A percentile compares a stretch with the other conserved stretches of the same genome.
Evolutionary conservation across 2,113 vertebrate species (phyloP).

Genomic region (Dunckerocampus dactyliophorus): DNA sequence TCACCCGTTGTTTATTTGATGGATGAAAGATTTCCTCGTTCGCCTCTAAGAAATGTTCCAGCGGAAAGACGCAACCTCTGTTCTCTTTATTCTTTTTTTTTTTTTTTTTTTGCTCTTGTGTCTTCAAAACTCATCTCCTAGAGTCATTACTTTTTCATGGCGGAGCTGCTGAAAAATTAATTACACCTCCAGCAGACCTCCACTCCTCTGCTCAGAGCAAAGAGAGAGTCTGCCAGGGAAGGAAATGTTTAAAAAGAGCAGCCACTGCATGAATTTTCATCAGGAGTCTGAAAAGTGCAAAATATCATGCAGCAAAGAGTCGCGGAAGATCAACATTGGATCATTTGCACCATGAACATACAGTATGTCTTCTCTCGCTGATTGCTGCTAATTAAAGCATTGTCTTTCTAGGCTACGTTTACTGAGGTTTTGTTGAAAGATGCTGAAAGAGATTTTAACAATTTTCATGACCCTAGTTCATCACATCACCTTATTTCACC

Average conservation of each 20-base stretch:
- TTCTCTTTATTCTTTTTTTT: constrained; percentile 44
- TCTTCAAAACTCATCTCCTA: constrained; percentile 61
- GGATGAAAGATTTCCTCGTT: constrained; percentile 56
- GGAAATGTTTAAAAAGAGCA: constrained; percentile 43
- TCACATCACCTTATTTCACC: background rate
- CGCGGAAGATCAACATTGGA: constrained; percentile 51
- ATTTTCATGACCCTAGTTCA: background rate
- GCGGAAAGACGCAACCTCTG: constrained; percentile 52
- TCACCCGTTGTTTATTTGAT: constrained; percentile 64
- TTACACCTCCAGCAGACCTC: constrained; percentile 71
- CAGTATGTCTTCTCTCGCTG: constrained; percentile 36
- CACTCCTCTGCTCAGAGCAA: constrained; percentile 51
- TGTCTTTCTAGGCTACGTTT: constrained; percentile 52
- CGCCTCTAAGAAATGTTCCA: constrained; percentile 48
- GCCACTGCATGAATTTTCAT: constrained; percentile 57
- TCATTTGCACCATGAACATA: constrained; percentile 40
- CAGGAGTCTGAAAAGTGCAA: constrained; percentile 43
- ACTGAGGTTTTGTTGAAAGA: constrained; percentile 26
- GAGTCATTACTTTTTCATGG: constrained; percentile 70
- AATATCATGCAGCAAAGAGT: constrained; percentile 33
- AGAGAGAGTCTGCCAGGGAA: constrained; percentile 47
- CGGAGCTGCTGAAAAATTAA: constrained; percentile 69
- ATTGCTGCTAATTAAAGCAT: constrained; percentile 43
- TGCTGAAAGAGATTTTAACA: background rate
- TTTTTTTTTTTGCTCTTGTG: constrained; percentile 43